Evolutionary conservation across 2,888 invertebrate genomes (phyloP), one percentile per base, ranked within the genome.

Genomic region (Schrankia costaestrigalis): DNA sequence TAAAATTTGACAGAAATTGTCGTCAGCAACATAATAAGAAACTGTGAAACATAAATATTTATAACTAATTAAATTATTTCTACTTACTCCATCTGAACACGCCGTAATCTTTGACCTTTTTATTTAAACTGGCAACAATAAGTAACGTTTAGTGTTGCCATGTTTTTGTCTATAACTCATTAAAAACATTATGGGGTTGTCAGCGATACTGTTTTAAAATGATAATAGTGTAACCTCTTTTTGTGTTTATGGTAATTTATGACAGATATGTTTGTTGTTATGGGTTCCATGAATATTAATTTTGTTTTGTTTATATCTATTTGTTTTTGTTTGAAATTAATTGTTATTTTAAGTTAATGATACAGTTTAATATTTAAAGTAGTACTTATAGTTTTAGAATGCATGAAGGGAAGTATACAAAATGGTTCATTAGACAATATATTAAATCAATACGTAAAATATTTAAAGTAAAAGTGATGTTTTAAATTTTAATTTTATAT

Each of bases 111-210:
- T 38, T 36, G 35, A 41, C 29, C 33, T 46, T 56, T 61, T 54
- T n/a, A n/a, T 59, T 56, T 43, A 29, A 33, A 42, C 50, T 53
- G 48, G 52, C 44, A 63, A 52, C 52, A 53, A 55, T 65, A 59
- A 65, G 51, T 58, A 51, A 63, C 57, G 35, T 54, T 26, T 44
- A 42, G 58, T 50, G 68, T 64, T 50, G 52, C 56, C 61, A 52
- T 65, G 63, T 68, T 56, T 54, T 63, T 51, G 48, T 56, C 46
- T 43, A 39, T 54, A 60, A 59, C 44, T 60, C 63, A 64, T 68
- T 63, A 59, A 43, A 45, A 56, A 46, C 49, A 56, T 58, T 49
- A 55, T 52, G 45, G 54, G 54, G 37, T 55, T 63, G 67, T 65
- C 66, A 46, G 45, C 60, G 44, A 44, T 44, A 54, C 41, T 52